phyloP scores from a whole-genome alignment of 2,888 invertebrate species.

The Cephonodes hylas region DNA sequence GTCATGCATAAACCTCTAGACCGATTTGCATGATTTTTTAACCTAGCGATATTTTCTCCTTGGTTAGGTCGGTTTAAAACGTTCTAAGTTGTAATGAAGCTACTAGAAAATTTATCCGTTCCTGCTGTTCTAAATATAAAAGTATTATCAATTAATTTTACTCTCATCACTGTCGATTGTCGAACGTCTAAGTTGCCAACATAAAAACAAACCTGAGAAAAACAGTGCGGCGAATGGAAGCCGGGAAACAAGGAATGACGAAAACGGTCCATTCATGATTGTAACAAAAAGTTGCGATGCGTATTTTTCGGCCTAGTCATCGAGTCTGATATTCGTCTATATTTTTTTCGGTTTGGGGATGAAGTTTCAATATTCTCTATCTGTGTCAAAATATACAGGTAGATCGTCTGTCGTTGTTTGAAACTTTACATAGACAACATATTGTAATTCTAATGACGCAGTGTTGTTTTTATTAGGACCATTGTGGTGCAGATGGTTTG shows the following conservation, averaged over 20 bases:
- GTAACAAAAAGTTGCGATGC: neutral
- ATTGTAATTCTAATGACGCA: too few species aligned
- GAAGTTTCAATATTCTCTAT: neutral
- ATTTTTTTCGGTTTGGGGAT: neutral
- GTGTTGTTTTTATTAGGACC: too few species aligned
- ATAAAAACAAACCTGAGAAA: neutral
- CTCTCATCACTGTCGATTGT: neutral
- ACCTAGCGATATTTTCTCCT: too few species aligned
- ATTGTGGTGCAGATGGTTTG: too few species aligned
- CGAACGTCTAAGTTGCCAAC: neutral
- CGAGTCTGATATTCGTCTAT: neutral
- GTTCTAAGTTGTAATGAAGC: neutral
- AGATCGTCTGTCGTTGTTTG: too few species aligned
- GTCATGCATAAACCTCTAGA: too few species aligned
- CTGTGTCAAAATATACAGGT: neutral
- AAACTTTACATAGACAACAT: too few species aligned
- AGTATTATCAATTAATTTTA: neutral
- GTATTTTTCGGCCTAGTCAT: neutral
- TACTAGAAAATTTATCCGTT: neutral
- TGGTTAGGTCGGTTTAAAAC: neutral
- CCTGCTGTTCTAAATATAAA: neutral
- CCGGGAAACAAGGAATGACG: neutral
- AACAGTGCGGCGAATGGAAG: neutral
- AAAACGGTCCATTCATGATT: neutral
- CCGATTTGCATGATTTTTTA: too few species aligned